phyloP scores from a whole-genome alignment of 2,888 invertebrate genomes.

The Liposcelis brunnea region DNA sequence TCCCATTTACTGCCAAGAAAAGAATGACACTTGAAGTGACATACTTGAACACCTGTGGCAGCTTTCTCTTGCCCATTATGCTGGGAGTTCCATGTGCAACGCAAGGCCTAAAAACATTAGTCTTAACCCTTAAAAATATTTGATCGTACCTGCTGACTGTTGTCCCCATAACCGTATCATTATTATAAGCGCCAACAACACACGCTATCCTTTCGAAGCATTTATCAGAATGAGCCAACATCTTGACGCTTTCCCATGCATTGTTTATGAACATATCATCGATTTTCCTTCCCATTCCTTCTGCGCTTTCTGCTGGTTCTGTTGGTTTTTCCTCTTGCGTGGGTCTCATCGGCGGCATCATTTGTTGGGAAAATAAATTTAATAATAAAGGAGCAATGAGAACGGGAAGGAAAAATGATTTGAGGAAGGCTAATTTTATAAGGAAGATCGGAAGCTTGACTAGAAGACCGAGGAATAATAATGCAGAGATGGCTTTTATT shows the following conservation, averaged over 20 bases:
- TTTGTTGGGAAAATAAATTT: not conserved
- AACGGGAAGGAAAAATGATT: conserved; percentile 1
- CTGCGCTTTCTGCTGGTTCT: not conserved
- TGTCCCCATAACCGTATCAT: conserved; percentile 1
- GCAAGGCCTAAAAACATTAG: no score
- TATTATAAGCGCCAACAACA: not conserved
- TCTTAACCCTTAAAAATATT: no score
- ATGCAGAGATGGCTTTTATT: not conserved
- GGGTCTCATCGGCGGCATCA: not conserved
- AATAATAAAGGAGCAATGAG: not conserved
- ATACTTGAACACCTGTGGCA: no score
- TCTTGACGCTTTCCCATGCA: not conserved
- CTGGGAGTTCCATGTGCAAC: no score
- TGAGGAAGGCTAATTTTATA: conserved; percentile 2
- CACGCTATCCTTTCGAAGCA: conserved; percentile 3
- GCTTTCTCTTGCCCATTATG: no score
- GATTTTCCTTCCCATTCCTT: conserved; percentile 1
- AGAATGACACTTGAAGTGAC: no score
- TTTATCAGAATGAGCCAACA: conserved; percentile 5
- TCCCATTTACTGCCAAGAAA: no score
- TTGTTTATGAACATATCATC: not conserved
- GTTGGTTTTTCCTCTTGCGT: not conserved
- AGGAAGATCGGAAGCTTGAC: conserved; percentile 4
- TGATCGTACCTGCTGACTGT: not conserved
- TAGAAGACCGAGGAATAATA: conserved; percentile 1